These are phyloP conservation scores for Melinopterus prodromus DNA, from an alignment of 2,888 invertebrate species.

Conservation along the genomic window DNA sequence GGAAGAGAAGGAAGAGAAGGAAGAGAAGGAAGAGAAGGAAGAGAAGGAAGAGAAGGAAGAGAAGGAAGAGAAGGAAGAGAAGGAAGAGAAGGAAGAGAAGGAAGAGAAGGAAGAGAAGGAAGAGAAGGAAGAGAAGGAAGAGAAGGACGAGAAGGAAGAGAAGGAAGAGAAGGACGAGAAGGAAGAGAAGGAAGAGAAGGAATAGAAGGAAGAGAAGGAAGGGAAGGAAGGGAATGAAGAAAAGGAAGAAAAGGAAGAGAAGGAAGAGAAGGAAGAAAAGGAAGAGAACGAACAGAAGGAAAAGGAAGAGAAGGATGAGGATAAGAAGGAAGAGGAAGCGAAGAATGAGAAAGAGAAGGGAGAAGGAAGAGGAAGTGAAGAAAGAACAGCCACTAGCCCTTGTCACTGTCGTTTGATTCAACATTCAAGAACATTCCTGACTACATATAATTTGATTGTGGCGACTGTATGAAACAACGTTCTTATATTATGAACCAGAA, in stretches of 20 bases:
- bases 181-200: conserved; percentile 8
- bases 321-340: not conserved
- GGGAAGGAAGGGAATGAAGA: conserved; percentile 22
- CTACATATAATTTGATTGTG: too few relatives aligned
- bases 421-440: too few relatives aligned
- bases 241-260: not conserved
- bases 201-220: conserved; percentile 9
- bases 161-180: conserved; percentile 16
- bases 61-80: conserved; percentile 19
- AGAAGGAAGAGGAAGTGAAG: not conserved
- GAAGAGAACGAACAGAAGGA: conserved; percentile 6
- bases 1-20: not conserved
- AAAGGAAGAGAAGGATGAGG: not conserved
- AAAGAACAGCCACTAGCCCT: too few relatives aligned
- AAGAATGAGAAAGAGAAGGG: conserved; percentile 5
- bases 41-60: conserved; percentile 5
- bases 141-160: conserved; percentile 4
- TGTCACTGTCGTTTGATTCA: too few relatives aligned
- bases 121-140: conserved; percentile 21
- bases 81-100: conserved; percentile 8
- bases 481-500: too few relatives aligned
- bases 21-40: not conserved
- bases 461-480: too few relatives aligned
- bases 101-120: conserved; percentile 11
- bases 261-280: conserved; percentile 13